phyloP scores from a whole-genome alignment of 2,797 vertebrate species.

The Tympanoctomys barrerae region DNA sequence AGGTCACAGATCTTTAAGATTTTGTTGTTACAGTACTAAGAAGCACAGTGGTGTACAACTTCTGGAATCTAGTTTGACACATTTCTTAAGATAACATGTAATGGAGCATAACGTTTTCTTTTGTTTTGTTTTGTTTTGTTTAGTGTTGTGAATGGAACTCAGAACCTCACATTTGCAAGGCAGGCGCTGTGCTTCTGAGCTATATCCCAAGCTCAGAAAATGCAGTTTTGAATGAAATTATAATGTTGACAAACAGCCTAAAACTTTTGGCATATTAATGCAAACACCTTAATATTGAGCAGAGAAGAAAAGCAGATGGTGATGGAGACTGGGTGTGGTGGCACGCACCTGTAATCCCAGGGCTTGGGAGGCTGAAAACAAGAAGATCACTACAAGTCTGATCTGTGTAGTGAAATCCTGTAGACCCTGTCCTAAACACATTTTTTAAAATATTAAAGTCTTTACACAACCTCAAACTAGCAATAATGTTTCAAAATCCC shows the following conservation, averaged over 20 bases:
- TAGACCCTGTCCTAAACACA: too few relatives aligned
- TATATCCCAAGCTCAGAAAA: background rate
- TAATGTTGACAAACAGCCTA: background rate
- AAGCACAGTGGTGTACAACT: background rate
- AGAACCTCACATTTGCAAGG: too few relatives aligned
- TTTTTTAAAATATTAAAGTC: too few relatives aligned
- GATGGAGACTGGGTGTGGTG: too few relatives aligned
- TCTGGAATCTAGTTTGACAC: background rate
- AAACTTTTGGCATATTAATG: background rate
- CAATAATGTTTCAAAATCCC: background rate
- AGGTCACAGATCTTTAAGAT: background rate
- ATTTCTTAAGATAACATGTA: background rate
- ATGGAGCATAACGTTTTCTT: background rate
- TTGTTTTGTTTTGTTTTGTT: too few relatives aligned
- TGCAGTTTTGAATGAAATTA: background rate
- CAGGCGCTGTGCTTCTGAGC: too few relatives aligned
- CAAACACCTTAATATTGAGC: background rate
- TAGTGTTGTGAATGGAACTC: too few relatives aligned
- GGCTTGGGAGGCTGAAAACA: too few relatives aligned
- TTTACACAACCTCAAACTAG: background rate
- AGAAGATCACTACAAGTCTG: too few relatives aligned
- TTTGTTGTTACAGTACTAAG: background rate
- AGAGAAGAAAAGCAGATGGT: background rate
- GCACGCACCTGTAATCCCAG: too few relatives aligned
- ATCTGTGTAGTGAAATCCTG: too few relatives aligned